Evolutionary conservation across 2,113 vertebrate species (phyloP).

Genomic region (Myotis brandtii): DNA sequence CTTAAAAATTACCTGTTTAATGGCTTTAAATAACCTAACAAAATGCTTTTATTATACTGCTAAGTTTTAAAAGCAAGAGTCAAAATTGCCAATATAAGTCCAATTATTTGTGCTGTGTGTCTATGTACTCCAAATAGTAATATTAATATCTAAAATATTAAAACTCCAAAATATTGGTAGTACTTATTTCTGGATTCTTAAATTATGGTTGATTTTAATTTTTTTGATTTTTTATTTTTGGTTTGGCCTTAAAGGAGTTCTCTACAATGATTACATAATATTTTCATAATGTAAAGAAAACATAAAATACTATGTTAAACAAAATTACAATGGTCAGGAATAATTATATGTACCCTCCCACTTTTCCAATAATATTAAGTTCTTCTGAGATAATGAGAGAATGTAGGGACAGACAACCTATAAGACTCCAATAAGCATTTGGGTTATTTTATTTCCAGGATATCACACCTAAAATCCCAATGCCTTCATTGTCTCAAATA

Average conservation of each 20-base stretch:
- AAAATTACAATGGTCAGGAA: background rate
- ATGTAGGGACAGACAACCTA: background rate
- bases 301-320: constrained; percentile 18
- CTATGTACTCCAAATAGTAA: background rate
- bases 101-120: background rate
- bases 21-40: constrained; percentile 12
- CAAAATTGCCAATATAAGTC: background rate
- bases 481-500: background rate
- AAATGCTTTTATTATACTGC: background rate
- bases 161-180: constrained; percentile 21
- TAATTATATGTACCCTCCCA: background rate
- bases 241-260: background rate
- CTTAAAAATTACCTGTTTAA: constrained; percentile 42
- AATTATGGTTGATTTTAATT: background rate
- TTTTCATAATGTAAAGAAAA: constrained; percentile 23
- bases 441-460: background rate
- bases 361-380: background rate
- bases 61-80: constrained; percentile 44
- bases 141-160: constrained; percentile 34
- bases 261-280: constrained; percentile 13
- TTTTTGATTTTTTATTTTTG: background rate
- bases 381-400: background rate
- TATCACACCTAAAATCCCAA: background rate
- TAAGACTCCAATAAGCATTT: background rate
- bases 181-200: constrained; percentile 19